Conservation (phyloP, 2,888 invertebrate genomes). For the Emesis castigata region DNA sequence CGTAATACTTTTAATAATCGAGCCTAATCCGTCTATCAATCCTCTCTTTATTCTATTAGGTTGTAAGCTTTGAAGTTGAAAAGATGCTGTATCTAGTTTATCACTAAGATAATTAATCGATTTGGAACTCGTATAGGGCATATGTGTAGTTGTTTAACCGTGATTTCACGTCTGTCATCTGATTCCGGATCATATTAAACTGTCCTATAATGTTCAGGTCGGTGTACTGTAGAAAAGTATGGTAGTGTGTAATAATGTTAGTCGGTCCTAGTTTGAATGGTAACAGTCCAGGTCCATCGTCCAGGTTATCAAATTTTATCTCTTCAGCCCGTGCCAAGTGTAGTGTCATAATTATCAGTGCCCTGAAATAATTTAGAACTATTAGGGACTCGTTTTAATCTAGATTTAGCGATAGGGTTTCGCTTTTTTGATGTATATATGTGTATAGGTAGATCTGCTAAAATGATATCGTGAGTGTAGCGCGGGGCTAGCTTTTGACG, state of each 20-base stretch:
- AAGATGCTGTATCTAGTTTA: neutral
- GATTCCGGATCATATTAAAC: neutral
- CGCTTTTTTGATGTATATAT: constrained; percentile 48
- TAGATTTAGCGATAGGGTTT: constrained; percentile 47
- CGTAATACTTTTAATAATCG: neutral
- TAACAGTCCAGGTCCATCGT: constrained; percentile 48
- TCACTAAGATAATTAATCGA: neutral
- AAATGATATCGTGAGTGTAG: constrained; percentile 35
- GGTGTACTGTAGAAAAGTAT: constrained; percentile 51
- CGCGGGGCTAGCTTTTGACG: constrained; percentile 38
- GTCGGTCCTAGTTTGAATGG: constrained; percentile 41
- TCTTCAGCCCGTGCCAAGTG: constrained; percentile 16
- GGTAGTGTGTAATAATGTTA: constrained; percentile 40
- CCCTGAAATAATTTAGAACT: neutral
- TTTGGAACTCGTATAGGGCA: neutral
- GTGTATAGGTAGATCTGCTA: constrained; percentile 50
- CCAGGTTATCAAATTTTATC: constrained; percentile 38
- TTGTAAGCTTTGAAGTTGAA: neutral
- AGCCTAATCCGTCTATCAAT: neutral
- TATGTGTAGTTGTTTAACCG: neutral
- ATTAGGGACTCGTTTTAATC: constrained; percentile 48
- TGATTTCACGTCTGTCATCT: neutral
- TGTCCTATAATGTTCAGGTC: constrained; percentile 39
- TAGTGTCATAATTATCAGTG: constrained; percentile 1
- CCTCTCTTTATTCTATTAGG: neutral